Percentiles rank a stretch among this genome's conserved stretches.
phyloP scores from a whole-genome alignment of 2,797 vertebrate genomes.

The Sebastolobus alascanus region DNA sequence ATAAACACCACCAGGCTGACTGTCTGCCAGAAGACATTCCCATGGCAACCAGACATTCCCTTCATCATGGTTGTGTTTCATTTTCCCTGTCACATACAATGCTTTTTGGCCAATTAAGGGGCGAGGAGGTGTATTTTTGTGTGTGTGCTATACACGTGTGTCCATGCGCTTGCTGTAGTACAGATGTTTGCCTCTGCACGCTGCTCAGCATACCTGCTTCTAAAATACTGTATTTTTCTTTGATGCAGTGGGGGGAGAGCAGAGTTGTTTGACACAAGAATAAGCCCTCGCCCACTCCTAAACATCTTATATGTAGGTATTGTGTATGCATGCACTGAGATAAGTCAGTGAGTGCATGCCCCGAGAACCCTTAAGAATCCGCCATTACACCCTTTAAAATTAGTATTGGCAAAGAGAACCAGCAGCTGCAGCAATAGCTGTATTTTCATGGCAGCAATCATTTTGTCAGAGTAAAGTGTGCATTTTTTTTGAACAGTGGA shows the following conservation, averaged over 20 bases:
- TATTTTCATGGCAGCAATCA: constrained; percentile 27
- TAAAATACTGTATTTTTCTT: constrained; percentile 6
- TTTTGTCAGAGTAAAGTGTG: constrained; percentile 46
- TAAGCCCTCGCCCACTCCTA: constrained; percentile 6
- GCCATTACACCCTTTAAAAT: constrained; percentile 2
- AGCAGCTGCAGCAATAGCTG: constrained; percentile 17
- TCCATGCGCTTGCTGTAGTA: constrained; percentile 3
- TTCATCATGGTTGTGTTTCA: constrained; percentile 35
- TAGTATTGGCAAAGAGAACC: not conserved
- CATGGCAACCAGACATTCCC: constrained; percentile 60
- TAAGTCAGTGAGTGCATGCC: not conserved
- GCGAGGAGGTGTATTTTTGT: not conserved
- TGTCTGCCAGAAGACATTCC: constrained; percentile 56
- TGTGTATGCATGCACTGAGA: not conserved
- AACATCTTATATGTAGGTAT: constrained; percentile 13
- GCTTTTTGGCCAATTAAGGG: constrained; percentile 48
- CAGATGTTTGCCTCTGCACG: not conserved
- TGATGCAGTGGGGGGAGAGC: not conserved
- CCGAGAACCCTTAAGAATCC: not conserved
- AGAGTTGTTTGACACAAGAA: constrained; percentile 28
- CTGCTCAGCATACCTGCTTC: not conserved
- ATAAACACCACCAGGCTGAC: constrained; percentile 37
- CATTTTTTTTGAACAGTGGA: constrained; percentile 33
- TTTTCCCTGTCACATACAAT: constrained; percentile 42
- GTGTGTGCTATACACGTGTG: not conserved